phyloP scores from a whole-genome alignment of 2,888 invertebrate genomes.

The Trichogramma evanescens region DNA sequence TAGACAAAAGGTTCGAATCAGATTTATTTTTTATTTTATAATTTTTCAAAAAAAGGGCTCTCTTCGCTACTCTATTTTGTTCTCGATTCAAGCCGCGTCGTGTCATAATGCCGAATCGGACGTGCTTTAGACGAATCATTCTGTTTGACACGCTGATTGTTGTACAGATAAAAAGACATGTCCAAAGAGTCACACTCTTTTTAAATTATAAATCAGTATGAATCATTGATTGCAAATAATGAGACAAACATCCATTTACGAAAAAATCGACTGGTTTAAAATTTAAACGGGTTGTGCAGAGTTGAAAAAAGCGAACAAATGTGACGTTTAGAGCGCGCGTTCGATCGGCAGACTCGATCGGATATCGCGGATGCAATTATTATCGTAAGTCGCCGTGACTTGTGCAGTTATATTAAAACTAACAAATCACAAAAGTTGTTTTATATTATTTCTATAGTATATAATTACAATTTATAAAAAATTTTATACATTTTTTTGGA shows the following conservation, averaged over 20 bases:
- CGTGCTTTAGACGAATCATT: conserved; percentile 7
- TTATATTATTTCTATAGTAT: conserved; percentile 5
- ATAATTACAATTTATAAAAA: conserved; percentile 14
- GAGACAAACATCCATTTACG: background rate
- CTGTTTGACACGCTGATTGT: background rate
- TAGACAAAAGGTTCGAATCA: conserved; percentile 51
- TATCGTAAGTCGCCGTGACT: conserved; percentile 35
- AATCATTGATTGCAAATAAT: background rate
- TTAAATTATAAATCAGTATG: background rate
- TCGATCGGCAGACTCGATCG: conserved; percentile 9
- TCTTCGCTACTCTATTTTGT: conserved; percentile 41
- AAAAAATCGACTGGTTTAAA: background rate
- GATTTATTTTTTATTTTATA: conserved; percentile 54
- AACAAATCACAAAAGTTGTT: conserved; percentile 36
- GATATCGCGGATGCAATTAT: conserved; percentile 24
- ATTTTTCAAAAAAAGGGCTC: conserved; percentile 25
- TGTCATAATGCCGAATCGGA: background rate
- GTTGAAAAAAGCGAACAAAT: conserved; percentile 16
- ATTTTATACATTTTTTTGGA: conserved; percentile 6
- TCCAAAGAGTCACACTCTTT: background rate
- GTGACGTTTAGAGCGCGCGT: conserved; percentile 33
- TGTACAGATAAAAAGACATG: background rate
- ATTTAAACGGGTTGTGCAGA: no score
- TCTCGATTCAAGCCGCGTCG: conserved; percentile 41
- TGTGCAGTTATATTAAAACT: conserved; percentile 48